Conservation (phyloP, 2,113 vertebrate genomes). For the Vimba vimba region DNA sequence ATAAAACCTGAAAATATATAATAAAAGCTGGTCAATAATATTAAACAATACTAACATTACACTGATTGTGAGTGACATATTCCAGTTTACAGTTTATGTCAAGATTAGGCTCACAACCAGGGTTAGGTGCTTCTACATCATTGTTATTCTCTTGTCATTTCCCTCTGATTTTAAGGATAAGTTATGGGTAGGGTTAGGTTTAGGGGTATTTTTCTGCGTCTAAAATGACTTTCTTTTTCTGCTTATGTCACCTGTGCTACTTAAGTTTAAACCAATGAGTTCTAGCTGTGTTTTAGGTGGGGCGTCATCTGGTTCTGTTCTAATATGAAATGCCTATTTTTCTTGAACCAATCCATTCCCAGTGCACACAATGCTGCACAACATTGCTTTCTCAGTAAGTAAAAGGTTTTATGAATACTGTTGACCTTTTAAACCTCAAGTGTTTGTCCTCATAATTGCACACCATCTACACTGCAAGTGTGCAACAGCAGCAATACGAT, state of each 20-base stretch:
- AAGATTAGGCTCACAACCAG: too few species aligned
- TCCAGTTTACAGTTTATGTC: too few species aligned
- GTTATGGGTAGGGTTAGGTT: too few species aligned
- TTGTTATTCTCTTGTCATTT: too few species aligned
- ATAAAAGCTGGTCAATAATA: background rate
- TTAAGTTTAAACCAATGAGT: background rate
- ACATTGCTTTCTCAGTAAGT: background rate
- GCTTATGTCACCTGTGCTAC: background rate
- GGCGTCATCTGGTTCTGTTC: too few species aligned
- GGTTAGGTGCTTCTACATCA: too few species aligned
- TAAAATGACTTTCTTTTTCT: too few species aligned
- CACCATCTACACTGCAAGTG: background rate
- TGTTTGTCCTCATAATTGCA: background rate
- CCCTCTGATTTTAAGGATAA: too few species aligned
- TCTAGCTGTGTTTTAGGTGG: background rate
- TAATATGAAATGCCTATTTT: too few species aligned
- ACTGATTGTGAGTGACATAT: background rate
- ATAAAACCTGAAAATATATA: background rate
- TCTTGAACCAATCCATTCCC: background rate
- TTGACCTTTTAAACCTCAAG: background rate
- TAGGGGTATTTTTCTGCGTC: too few species aligned
- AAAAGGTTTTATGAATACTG: background rate
- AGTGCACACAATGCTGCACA: background rate
- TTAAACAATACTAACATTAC: background rate
- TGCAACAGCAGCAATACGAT: background rate